Evolutionary conservation across 1,140 invertebrate species (phyloP).

Genomic region (Lordiphosa clarofinis): DNA sequence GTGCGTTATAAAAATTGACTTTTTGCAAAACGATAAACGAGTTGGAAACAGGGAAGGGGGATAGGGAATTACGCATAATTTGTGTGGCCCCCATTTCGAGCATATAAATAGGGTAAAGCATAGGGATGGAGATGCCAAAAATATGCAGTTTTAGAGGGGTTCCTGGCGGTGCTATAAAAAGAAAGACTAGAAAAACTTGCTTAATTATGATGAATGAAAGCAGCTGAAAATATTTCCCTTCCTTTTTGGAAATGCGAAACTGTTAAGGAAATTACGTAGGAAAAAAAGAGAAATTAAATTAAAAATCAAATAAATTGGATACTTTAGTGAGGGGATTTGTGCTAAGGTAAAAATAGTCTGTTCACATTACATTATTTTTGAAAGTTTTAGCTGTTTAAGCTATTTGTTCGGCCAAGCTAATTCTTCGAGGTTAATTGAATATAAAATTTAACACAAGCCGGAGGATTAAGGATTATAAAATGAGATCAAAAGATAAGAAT

Average conservation of each 20-base stretch:
- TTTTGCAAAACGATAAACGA: slow-evolving; percentile 72
- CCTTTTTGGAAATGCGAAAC: neutral
- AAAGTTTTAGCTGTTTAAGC: too few relatives aligned
- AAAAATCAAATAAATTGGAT: neutral
- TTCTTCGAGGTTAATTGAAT: too few relatives aligned
- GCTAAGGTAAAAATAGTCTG: too few relatives aligned
- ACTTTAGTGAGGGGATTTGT: too few relatives aligned
- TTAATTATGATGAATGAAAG: slow-evolving; percentile 46
- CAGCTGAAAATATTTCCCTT: slow-evolving; percentile 30
- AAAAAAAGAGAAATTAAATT: neutral
- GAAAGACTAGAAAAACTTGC: slow-evolving; percentile 26
- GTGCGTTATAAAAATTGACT: slow-evolving; percentile 70
- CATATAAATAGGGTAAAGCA: slow-evolving; percentile 52
- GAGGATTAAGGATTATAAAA: too few relatives aligned
- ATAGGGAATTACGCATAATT: slow-evolving; percentile 68
- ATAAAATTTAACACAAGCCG: too few relatives aligned
- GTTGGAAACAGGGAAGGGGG: too few relatives aligned
- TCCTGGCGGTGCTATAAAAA: slow-evolving; percentile 60
- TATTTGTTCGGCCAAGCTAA: too few relatives aligned
- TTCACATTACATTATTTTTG: too few relatives aligned
- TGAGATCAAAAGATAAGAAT: too few relatives aligned
- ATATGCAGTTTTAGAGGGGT: slow-evolving; percentile 50
- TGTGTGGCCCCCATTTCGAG: slow-evolving; percentile 57
- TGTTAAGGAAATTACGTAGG: neutral
- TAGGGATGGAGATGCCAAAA: slow-evolving; percentile 42